These are phyloP conservation scores for Hemicentrotus pulcherrimus DNA, from an alignment of 35 echinoderm and acorn worm genomes.

Conservation along the genomic window DNA sequence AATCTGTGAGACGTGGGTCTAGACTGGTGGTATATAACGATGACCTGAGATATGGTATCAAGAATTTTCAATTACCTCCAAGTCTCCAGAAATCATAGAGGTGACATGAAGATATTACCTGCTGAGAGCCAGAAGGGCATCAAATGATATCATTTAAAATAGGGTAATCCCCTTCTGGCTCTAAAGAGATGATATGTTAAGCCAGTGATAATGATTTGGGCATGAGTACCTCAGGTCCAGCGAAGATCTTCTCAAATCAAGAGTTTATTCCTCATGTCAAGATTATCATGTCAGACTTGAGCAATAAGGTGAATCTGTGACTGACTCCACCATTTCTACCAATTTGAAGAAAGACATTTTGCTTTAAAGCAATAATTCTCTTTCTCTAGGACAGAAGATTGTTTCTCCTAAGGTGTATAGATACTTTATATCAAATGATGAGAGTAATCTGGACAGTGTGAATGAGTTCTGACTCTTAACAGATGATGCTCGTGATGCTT, in stretches of 20 bases:
- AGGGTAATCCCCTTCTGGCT: neutral
- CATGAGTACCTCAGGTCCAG: neutral
- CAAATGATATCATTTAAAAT: neutral
- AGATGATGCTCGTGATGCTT: too few relatives aligned
- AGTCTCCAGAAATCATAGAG: neutral
- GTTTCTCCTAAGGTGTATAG: too few relatives aligned
- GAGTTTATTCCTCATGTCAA: neutral
- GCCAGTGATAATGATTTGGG: neutral
- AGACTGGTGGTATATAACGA: neutral
- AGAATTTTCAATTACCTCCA: constrained; percentile 13
- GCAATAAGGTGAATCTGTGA: constrained; percentile 1
- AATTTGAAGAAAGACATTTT: neutral
- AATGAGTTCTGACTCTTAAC: too few relatives aligned
- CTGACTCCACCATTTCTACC: neutral
- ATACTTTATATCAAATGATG: neutral
- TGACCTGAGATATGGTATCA: neutral
- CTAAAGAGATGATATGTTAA: neutral
- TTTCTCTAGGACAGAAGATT: neutral
- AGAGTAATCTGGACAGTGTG: neutral
- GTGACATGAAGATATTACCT: neutral
- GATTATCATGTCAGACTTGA: neutral
- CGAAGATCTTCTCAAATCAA: neutral
- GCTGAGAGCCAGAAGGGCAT: neutral
- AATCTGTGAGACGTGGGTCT: neutral
- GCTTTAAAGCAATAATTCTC: neutral